phyloP scores from a whole-genome alignment of 1,140 invertebrate species.

The Micrasema longulum region DNA sequence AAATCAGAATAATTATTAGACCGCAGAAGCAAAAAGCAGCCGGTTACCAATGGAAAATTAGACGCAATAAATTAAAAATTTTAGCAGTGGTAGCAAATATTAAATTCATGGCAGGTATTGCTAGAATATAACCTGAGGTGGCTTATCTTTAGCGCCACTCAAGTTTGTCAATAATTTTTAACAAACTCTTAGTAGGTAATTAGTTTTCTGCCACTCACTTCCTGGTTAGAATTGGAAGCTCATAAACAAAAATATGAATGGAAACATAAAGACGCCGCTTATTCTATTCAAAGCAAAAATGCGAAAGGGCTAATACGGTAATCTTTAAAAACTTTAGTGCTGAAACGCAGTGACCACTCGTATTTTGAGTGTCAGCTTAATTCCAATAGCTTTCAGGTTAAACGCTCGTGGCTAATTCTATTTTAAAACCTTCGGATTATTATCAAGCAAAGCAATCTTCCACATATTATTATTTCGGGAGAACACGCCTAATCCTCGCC shows the following conservation, averaged over 20 bases:
- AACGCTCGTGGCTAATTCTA: constrained; percentile 45
- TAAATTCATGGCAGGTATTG: no score
- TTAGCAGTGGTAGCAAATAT: no score
- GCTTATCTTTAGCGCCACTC: constrained; percentile 32
- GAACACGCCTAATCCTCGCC: constrained; percentile 47
- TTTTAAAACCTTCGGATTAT: constrained; percentile 48
- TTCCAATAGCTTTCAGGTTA: constrained; percentile 38
- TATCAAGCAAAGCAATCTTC: constrained; percentile 46
- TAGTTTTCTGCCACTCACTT: constrained; percentile 34
- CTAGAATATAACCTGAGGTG: no score
- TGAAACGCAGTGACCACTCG: constrained; percentile 29
- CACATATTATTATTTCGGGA: constrained; percentile 28
- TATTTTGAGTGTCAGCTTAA: constrained; percentile 45
- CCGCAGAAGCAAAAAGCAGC: no score
- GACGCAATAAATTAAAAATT: no score
- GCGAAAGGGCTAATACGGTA: constrained; percentile 33
- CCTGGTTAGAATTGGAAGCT: constrained; percentile 8
- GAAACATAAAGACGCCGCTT: constrained; percentile 10
- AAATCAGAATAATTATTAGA: no score
- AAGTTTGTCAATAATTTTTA: constrained; percentile 11
- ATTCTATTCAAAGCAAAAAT: constrained; percentile 28
- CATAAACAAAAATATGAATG: constrained; percentile 36
- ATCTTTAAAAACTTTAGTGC: constrained; percentile 35
- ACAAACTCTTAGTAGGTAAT: constrained; percentile 15
- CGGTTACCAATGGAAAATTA: no score